Base-by-base conservation (phyloP, 2,797 vertebrate species). In the Mallotus villosus region DNA sequence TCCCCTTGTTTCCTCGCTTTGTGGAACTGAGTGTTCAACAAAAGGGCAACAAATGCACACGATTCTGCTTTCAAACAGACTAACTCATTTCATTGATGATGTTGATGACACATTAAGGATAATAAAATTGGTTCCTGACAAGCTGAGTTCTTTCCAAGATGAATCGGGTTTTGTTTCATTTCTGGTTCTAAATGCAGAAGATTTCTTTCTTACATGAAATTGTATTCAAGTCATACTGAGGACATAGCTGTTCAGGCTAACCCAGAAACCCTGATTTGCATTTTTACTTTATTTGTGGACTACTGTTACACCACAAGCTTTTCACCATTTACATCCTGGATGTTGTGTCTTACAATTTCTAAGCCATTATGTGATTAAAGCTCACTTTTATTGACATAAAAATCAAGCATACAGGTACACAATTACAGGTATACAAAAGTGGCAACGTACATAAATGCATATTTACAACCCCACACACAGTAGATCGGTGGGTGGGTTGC, bases 1-100 rank as follows among this genome's bases (percentile, higher is more conserved):
- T 19, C 27, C 16, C 37, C 63, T 68, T 92, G 94, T 88, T 89
- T 89, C 88, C 82, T 93, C 92, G 93, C 95, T 96, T 95, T 90
- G 90, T 95, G 94, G 94, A 95, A 90, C 92, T 88, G 88, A 92
- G 91, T 95, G 92, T 94, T 93, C 93, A 89, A 90, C 91, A 93
- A 88, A 91, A 91, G 89, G 91, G 88, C 90, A 91, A 91, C 86
- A 89, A 91, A 91, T 91, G 90, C 90, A 92, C 89, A 90, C 89
- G 12, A 89, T 90, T 91, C 89, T 91, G 88, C 90, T 91, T 92
- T 90, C 91, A 55, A 91, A 93, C 86, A 92, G 89, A 91, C 91
- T 92, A 92, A 92, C 89, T 90, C 88, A 91, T 92, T 90, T 92
- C 90, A 90, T 90, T 91, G 91, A 91, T 90, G 88, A 91, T 90